Percentiles rank a stretch among this genome's conserved stretches.
phyloP scores from a whole-genome alignment of 2,888 invertebrate species.

The Hydrotaea diabolus region DNA sequence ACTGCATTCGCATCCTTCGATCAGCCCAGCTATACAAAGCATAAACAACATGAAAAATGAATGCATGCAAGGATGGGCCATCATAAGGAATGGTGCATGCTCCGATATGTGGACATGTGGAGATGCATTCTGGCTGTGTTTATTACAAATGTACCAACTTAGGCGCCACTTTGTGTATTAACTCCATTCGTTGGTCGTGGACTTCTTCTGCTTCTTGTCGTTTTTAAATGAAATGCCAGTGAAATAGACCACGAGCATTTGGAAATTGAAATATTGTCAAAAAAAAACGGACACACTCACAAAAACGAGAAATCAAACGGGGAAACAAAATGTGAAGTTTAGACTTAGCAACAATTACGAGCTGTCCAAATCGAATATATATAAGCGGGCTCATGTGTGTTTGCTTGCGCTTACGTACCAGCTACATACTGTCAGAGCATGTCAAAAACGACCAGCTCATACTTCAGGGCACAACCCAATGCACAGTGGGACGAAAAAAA shows the following conservation, averaged over 20 bases:
- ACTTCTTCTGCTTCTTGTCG: no score
- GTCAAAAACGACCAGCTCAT: neutral
- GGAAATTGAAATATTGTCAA: slow-evolving; percentile 5
- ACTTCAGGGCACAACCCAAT: neutral
- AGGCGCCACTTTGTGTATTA: slow-evolving; percentile 58
- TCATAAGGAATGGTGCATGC: neutral
- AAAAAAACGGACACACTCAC: neutral
- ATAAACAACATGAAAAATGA: no score
- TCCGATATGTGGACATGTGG: neutral
- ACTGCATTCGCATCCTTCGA: neutral
- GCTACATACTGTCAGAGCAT: slow-evolving; percentile 15
- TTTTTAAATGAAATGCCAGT: neutral
- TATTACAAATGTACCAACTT: slow-evolving; percentile 33
- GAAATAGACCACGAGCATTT: neutral
- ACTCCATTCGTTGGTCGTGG: no score
- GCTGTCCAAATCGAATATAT: slow-evolving; percentile 13
- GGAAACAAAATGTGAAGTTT: neutral
- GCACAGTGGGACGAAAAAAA: neutral
- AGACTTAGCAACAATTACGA: neutral
- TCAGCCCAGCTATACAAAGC: no score
- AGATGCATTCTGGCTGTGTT: slow-evolving; percentile 18
- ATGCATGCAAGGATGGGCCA: neutral
- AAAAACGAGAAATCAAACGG: neutral
- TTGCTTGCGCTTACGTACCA: neutral
- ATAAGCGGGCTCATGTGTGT: no score